A percentile compares a stretch with the other conserved stretches of the same genome.
These are phyloP conservation scores for Schizaphis graminum DNA, from an alignment of 2,888 invertebrate species.

Conservation along the genomic window DNA sequence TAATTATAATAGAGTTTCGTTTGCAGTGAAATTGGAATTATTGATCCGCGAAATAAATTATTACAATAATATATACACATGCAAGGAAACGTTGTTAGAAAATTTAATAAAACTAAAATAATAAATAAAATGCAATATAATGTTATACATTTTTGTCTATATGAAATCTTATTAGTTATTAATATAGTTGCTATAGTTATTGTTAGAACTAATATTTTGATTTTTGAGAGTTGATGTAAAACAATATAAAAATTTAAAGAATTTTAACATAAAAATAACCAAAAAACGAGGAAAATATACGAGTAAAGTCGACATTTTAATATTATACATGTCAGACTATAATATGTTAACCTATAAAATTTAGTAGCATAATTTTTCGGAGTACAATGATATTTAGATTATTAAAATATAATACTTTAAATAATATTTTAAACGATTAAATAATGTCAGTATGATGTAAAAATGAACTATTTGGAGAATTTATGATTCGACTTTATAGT, in stretches of 20 bases:
- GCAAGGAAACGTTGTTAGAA: neutral
- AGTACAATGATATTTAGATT: neutral
- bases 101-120: neutral
- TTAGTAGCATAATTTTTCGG: neutral
- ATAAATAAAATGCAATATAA: neutral
- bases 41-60: neutral
- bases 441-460: neutral
- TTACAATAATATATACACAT: neutral
- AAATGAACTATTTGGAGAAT: neutral
- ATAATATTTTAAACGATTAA: neutral
- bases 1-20: neutral
- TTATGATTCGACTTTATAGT: neutral
- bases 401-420: neutral
- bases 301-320: neutral
- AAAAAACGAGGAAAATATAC: neutral
- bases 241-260: neutral
- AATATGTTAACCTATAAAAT: neutral
- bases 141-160: neutral
- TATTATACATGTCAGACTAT: neutral
- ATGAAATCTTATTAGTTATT: neutral
- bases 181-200: neutral
- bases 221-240: neutral
- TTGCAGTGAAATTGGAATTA: neutral
- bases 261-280: neutral
- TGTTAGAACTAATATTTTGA: no score